Evolutionary conservation across 2,113 vertebrate species (phyloP).

Genomic region (Tiliqua scincoides): DNA sequence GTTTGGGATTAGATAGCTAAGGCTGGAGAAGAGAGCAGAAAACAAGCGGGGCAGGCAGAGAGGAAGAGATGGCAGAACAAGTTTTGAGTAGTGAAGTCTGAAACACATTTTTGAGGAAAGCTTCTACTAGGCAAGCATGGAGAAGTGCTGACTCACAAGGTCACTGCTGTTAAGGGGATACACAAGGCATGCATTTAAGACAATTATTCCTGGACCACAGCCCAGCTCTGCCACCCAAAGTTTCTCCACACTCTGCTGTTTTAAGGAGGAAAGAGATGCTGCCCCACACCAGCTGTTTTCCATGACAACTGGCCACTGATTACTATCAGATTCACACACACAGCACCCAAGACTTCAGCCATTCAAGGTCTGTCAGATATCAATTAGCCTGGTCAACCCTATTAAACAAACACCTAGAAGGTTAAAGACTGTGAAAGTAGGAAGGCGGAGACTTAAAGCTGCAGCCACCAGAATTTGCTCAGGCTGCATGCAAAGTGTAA

Average conservation of each 20-base stretch:
- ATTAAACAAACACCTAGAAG: slow-evolving; percentile 19
- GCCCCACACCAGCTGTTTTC: not conserved
- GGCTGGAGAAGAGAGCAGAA: not conserved
- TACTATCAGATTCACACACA: not conserved
- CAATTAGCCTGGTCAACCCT: not conserved
- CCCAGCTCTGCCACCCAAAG: not conserved
- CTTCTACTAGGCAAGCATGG: not conserved
- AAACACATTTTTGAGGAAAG: not conserved
- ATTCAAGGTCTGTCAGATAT: not conserved
- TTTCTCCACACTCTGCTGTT: not conserved
- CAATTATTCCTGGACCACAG: not conserved
- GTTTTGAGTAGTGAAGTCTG: too few species aligned
- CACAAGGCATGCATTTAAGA: too few species aligned
- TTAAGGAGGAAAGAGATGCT: not conserved
- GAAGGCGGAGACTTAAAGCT: not conserved
- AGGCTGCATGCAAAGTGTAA: not conserved
- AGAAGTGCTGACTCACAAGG: not conserved
- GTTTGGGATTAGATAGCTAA: not conserved
- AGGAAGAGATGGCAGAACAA: not conserved
- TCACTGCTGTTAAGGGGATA: not conserved
- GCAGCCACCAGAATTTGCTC: not conserved
- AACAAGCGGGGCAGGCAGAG: not conserved
- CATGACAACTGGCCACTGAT: not conserved
- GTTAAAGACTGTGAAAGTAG: not conserved
- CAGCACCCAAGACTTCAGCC: not conserved